A percentile compares a stretch with the other conserved stretches of the same genome.
Evolutionary conservation across 2,888 invertebrate species (phyloP).

Genomic region (Watsonalla cultraria): DNA sequence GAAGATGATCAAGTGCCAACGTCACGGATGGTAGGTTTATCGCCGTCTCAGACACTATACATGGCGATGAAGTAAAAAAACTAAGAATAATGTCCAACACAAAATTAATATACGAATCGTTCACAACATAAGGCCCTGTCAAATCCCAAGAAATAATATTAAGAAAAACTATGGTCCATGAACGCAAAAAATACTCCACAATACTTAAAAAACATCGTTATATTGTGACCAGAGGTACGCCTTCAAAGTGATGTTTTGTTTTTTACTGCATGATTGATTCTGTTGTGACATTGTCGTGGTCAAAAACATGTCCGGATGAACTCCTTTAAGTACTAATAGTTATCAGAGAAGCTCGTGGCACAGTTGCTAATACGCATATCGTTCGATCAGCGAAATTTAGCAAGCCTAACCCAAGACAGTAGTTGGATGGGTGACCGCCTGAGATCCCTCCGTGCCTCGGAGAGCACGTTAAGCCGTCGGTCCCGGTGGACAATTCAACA

Average conservation of each 20-base stretch:
- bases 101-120: neutral
- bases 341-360: no score
- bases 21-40: no score
- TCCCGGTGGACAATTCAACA: no score
- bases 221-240: no score
- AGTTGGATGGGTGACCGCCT: no score
- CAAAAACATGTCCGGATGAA: slow-evolving; percentile 11
- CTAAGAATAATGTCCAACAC: neutral
- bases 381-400: no score
- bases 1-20: no score
- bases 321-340: slow-evolving; percentile 12
- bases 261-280: neutral
- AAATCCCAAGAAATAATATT: no score
- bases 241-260: neutral
- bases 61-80: neutral
- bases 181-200: neutral
- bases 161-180: neutral
- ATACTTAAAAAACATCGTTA: neutral
- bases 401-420: no score
- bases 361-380: no score
- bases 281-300: neutral
- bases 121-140: neutral
- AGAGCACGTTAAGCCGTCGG: no score
- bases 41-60: neutral
- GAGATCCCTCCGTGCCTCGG: no score